Percentiles rank a stretch among this genome's conserved stretches.
These are phyloP conservation scores for Amphipyra berbera DNA, from an alignment of 2,888 invertebrate species.

Conservation along the genomic window DNA sequence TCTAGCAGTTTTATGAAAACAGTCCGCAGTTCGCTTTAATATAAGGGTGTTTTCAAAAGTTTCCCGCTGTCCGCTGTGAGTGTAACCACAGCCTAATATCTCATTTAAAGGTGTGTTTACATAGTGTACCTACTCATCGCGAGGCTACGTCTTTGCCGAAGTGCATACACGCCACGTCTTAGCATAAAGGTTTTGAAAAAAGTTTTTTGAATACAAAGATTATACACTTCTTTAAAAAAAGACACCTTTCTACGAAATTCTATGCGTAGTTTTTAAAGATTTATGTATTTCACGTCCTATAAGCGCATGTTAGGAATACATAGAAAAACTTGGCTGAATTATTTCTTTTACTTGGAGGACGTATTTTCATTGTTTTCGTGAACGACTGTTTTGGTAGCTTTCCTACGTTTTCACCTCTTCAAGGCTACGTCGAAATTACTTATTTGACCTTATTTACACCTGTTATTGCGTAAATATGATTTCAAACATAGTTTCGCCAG, in stretches of 20 bases:
- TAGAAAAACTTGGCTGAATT: slow-evolving; percentile 20
- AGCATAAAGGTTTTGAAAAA: slow-evolving; percentile 71
- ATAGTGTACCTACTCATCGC: slow-evolving; percentile 74
- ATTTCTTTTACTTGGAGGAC: slow-evolving; percentile 21
- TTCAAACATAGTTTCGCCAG: slow-evolving; percentile 28
- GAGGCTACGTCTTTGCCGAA: slow-evolving; percentile 73
- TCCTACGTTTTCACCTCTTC: slow-evolving; percentile 32
- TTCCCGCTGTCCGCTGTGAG: slow-evolving; percentile 45
- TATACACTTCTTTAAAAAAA: slow-evolving; percentile 54
- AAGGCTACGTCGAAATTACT: slow-evolving; percentile 39
- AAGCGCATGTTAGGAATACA: slow-evolving; percentile 8
- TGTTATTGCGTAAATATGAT: slow-evolving; percentile 27
- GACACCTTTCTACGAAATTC: slow-evolving; percentile 53
- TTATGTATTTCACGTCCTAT: slow-evolving; percentile 29
- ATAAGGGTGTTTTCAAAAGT: not conserved
- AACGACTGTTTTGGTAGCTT: slow-evolving; percentile 36
- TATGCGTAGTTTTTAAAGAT: slow-evolving; percentile 44
- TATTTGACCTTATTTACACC: slow-evolving; percentile 52
- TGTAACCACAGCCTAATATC: slow-evolving; percentile 63
- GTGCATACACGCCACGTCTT: slow-evolving; percentile 74
- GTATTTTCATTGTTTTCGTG: slow-evolving; percentile 40
- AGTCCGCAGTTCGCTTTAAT: slow-evolving; percentile 1
- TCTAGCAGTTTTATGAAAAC: slow-evolving; percentile 24
- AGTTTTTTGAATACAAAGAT: slow-evolving; percentile 59
- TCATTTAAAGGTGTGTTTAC: slow-evolving; percentile 83